phyloP scores from a whole-genome alignment of 2,888 invertebrate genomes.

The Thera obeliscata region DNA sequence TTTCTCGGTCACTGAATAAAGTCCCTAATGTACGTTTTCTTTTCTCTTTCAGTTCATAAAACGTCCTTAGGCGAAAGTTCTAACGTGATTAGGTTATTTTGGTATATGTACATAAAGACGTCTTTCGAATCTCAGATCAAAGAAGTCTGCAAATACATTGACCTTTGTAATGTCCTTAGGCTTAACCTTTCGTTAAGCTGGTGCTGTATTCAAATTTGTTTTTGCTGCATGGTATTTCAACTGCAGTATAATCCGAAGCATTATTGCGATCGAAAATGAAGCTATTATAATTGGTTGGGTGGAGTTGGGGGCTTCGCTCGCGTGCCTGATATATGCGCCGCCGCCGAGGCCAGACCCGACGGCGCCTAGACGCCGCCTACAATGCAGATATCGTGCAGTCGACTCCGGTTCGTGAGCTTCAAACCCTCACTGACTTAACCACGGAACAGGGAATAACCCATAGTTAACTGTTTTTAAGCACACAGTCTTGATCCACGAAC shows the following conservation, averaged over 20 bases:
- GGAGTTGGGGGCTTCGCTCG: slow-evolving; percentile 58
- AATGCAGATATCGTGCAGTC: slow-evolving; percentile 82
- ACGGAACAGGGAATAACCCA: slow-evolving; percentile 2
- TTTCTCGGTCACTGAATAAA: slow-evolving; percentile 16
- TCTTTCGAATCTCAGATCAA: background rate
- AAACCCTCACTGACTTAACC: slow-evolving; percentile 47
- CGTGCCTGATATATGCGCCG: slow-evolving; percentile 83
- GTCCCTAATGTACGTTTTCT: slow-evolving; percentile 6
- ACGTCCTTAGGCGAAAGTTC: slow-evolving; percentile 10
- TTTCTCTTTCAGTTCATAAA: slow-evolving; percentile 11
- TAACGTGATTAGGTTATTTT: background rate
- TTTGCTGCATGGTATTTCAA: slow-evolving; percentile 26
- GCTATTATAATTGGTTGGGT: slow-evolving; percentile 69
- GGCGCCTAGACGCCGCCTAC: slow-evolving; percentile 77
- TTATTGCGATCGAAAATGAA: slow-evolving; percentile 65
- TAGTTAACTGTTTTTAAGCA: background rate
- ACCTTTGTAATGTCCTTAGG: background rate
- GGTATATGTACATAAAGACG: background rate
- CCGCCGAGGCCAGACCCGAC: slow-evolving; percentile 77
- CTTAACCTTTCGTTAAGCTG: background rate
- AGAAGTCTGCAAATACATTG: background rate
- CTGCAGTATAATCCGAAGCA: slow-evolving; percentile 53
- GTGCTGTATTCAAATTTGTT: slow-evolving; percentile 11
- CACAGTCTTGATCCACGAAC: background rate
- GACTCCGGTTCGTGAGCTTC: slow-evolving; percentile 45